Base-by-base conservation (phyloP, 2,888 invertebrate genomes). In the Drosophila austrosaltans region DNA sequence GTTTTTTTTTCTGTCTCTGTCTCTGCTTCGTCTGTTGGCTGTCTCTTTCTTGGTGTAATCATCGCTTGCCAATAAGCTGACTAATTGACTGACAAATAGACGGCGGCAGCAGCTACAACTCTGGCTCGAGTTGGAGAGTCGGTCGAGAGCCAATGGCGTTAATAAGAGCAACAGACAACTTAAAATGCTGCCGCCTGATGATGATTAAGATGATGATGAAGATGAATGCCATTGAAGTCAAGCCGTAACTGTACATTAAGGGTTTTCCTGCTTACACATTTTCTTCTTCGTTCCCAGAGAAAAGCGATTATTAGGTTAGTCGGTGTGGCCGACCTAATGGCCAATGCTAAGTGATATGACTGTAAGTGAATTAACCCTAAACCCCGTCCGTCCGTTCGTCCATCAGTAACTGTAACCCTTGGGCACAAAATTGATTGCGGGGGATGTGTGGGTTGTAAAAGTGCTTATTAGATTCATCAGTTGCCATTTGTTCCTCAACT, bases 31-130 rank as follows among this genome's bases (percentile, higher is more conserved):
- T 80, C 82, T 57, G 36, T 75, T 72, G 42, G 42, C 82, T 73
- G 42, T 54, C 63, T 68, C 59, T 78, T 80, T 81, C 75, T 81
- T 86, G 83, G 76, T 82, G 85, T 83, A 87, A 87, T 87, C 85
- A 85, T 85, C 87, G 86, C 87, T 85, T 87, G 85, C 85, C 85
- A 85, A 85, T 85, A 85, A 85, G 85, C 85, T 85, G 87, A 85
- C 85, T 85, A 85, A 85, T 85, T 85, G 85, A 85, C 85, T 85
- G 85, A 85, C 85, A 85, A 85, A 85, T 85, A 81, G 87, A 75
- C 78, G 70, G 72, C 78, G 78, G 73, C 81, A 67, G 64, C 72
- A 71, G 63, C 69, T 48, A 16, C 42, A 48, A 53, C 66, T 12
- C 66, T 71, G 61, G 67, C 69, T 76, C 59, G 67, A 67, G 53